These are phyloP conservation scores for Poecilia wingei DNA, from an alignment of 2,797 vertebrate genomes.

Conservation along the genomic window DNA sequence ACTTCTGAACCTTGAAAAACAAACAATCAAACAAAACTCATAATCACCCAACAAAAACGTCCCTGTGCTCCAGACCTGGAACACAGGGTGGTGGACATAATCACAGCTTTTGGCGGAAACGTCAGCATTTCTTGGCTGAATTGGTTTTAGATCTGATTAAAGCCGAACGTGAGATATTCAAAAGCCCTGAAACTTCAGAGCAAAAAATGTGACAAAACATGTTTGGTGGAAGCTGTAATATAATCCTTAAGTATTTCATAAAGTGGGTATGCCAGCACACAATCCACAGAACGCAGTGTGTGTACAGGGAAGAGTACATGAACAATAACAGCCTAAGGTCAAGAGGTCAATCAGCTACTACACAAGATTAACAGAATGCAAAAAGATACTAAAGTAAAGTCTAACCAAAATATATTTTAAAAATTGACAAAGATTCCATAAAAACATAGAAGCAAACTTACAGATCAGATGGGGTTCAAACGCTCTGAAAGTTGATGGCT, in stretches of 20 bases:
- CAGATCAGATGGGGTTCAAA: background rate
- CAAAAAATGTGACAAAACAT: constrained; percentile 13
- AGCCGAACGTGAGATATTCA: constrained; percentile 17
- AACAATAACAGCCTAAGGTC: background rate
- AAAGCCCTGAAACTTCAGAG: background rate
- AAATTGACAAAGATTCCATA: background rate
- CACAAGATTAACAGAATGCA: background rate
- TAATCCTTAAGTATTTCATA: background rate
- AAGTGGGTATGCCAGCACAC: background rate
- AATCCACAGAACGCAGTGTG: background rate
- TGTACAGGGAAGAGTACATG: background rate
- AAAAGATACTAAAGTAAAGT: background rate
- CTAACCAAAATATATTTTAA: background rate
- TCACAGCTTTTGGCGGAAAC: constrained; percentile 17
- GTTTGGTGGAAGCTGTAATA: background rate
- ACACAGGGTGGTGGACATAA: background rate
- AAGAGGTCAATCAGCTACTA: background rate
- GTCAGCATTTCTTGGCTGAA: background rate
- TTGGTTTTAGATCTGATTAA: constrained; percentile 11
- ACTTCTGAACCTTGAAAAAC: constrained; percentile 38
- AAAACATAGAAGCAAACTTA: background rate
- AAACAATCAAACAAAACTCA: constrained; percentile 37
- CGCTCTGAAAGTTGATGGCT: background rate
- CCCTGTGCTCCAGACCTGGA: too few relatives aligned
- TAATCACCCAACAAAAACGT: constrained; percentile 14